These are phyloP conservation scores for Luperina testacea DNA, from an alignment of 2,888 invertebrate species.

Conservation along the genomic window DNA sequence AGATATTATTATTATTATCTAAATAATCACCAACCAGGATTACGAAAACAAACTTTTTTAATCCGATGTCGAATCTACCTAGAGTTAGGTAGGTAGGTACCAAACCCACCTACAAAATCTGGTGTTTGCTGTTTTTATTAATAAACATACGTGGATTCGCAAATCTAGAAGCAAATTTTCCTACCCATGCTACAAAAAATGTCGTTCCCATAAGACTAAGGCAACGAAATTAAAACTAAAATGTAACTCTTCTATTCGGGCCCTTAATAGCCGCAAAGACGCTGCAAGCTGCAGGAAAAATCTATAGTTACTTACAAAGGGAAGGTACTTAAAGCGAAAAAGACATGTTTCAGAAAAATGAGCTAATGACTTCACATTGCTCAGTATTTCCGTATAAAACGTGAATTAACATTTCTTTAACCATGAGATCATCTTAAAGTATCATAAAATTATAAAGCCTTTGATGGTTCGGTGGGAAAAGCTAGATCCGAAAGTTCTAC, in stretches of 20 bases:
- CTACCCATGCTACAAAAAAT: background rate
- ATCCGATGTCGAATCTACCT: background rate
- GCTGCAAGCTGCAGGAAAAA: slow-evolving; percentile 3
- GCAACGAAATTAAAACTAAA: background rate
- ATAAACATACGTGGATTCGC: slow-evolving; percentile 7
- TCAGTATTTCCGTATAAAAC: background rate
- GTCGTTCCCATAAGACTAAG: background rate
- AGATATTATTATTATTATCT: background rate
- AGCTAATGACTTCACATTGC: background rate
- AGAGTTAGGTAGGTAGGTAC: background rate
- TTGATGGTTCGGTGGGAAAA: background rate
- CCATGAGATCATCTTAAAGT: background rate
- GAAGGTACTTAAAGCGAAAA: background rate
- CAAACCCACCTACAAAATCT: background rate
- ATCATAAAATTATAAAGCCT: background rate
- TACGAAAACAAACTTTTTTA: background rate
- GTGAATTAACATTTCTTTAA: slow-evolving; percentile 3
- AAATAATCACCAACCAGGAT: background rate
- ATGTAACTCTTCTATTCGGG: background rate
- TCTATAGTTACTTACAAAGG: slow-evolving; percentile 2
- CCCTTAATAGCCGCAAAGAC: background rate
- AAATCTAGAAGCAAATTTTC: slow-evolving; percentile 2
- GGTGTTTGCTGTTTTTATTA: slow-evolving; percentile 13
- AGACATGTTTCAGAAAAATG: slow-evolving; percentile 1
- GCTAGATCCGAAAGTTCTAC: background rate